Evolutionary conservation across 2,113 vertebrate genomes (phyloP).

Genomic region (Archilochus colubris): DNA sequence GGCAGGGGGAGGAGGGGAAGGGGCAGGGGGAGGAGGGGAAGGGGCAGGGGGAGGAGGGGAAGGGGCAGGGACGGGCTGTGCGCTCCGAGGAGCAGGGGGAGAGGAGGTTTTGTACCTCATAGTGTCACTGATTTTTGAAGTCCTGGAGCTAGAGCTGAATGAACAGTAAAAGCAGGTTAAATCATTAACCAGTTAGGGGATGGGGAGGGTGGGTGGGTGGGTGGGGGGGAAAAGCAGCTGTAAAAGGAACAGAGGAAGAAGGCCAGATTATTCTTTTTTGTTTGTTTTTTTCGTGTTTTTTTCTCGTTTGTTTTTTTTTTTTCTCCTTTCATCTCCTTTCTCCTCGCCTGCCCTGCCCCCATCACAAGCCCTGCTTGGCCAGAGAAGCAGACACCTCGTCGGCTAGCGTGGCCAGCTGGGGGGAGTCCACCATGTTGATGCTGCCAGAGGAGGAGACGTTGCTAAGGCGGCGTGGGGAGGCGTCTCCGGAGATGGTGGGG

Average conservation of each 20-base stretch:
- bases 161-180: constrained; percentile 74
- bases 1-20: too few relatives aligned
- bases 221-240: constrained; percentile 70
- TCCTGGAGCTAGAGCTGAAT: constrained; percentile 73
- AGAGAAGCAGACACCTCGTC: constrained; percentile 97
- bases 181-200: constrained; percentile 45
- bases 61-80: constrained; percentile 53
- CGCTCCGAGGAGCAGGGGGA: constrained; percentile 63
- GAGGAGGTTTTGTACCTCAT: constrained; percentile 67
- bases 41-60: background rate
- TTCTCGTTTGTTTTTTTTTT: background rate
- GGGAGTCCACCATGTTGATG: constrained; percentile 94
- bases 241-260: constrained; percentile 79
- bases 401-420: constrained; percentile 94
- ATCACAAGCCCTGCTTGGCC: constrained; percentile 99
- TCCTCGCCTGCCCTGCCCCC: background rate
- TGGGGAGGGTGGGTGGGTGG: background rate
- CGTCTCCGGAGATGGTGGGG: constrained; percentile 86
- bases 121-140: constrained; percentile 73
- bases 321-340: constrained; percentile 36
- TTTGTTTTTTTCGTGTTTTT: constrained; percentile 33
- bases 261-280: constrained; percentile 79
- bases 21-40: background rate
- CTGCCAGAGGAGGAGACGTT: constrained; percentile 96
- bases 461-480: constrained; percentile 93